These are phyloP conservation scores for Amia ocellicauda DNA, from an alignment of 2,113 vertebrate genomes.

Conservation along the genomic window DNA sequence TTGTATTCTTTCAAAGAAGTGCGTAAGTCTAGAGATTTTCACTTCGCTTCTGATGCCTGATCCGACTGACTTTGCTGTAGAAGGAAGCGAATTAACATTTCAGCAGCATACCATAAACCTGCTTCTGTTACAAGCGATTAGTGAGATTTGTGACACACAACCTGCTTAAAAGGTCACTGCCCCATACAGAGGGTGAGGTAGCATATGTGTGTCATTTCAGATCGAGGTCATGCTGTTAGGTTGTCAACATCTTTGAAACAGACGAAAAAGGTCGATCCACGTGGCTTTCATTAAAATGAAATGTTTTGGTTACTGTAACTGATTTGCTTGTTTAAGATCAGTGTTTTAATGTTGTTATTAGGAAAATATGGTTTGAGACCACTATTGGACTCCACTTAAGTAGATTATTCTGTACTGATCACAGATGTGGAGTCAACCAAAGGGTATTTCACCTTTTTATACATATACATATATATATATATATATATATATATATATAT, in stretches of 20 bases:
- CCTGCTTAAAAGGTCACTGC: too few relatives aligned
- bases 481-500: too few relatives aligned
- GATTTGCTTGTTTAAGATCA: slow-evolving; percentile 19
- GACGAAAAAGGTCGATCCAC: slow-evolving; percentile 10
- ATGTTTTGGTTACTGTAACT: slow-evolving; percentile 11
- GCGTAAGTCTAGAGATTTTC: too few relatives aligned
- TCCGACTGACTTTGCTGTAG: too few relatives aligned
- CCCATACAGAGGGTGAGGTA: background rate
- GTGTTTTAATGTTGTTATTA: slow-evolving; percentile 19
- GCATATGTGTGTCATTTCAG: background rate
- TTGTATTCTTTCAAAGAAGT: too few relatives aligned
- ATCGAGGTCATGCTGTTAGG: background rate
- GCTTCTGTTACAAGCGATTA: too few relatives aligned
- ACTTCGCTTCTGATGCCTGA: too few relatives aligned
- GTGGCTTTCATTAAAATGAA: slow-evolving; percentile 13
- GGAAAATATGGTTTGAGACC: background rate
- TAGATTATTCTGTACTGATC: slow-evolving; percentile 5
- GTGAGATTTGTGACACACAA: too few relatives aligned
- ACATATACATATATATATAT: background rate
- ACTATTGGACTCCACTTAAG: background rate
- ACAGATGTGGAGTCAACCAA: background rate
- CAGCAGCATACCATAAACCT: too few relatives aligned
- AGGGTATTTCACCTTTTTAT: background rate
- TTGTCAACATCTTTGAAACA: background rate
- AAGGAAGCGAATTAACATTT: too few relatives aligned